phyloP scores from a whole-genome alignment of 2,888 invertebrate genomes.

The Drosophila cracens region DNA sequence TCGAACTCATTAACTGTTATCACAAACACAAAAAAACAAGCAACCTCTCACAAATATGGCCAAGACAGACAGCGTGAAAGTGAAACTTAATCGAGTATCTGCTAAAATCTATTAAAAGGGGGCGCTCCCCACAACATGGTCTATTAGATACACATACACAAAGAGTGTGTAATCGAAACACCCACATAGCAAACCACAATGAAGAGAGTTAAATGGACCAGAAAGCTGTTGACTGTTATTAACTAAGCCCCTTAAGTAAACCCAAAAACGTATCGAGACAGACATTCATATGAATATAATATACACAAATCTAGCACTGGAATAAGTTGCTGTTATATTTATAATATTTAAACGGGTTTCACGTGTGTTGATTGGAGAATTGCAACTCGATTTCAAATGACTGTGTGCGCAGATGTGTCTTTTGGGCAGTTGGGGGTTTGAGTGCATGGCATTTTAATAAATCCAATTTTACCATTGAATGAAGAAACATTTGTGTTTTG shows the following conservation, averaged over 20 bases:
- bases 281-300: background rate
- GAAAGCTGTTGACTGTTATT: constrained; percentile 48
- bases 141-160: constrained; percentile 36
- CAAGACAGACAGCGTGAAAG: constrained; percentile 16
- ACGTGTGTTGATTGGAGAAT: constrained; percentile 11
- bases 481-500: constrained; percentile 37
- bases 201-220: constrained; percentile 62
- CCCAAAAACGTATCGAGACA: background rate
- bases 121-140: constrained; percentile 3
- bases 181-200: constrained; percentile 47
- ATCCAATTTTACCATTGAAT: constrained; percentile 72
- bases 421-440: background rate
- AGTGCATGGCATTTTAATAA: constrained; percentile 47
- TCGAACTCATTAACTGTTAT: constrained; percentile 63
- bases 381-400: constrained; percentile 12
- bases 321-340: background rate
- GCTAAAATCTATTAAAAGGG: constrained; percentile 45
- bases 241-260: constrained; percentile 29
- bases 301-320: background rate
- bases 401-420: constrained; percentile 1
- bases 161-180: constrained; percentile 29
- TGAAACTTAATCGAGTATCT: constrained; percentile 52
- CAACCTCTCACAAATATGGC: constrained; percentile 15
- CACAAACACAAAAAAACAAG: background rate
- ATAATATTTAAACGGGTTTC: constrained; percentile 1